Evolutionary conservation across 2,888 invertebrate genomes (phyloP).

Genomic region (Agapostemon virescens): DNA sequence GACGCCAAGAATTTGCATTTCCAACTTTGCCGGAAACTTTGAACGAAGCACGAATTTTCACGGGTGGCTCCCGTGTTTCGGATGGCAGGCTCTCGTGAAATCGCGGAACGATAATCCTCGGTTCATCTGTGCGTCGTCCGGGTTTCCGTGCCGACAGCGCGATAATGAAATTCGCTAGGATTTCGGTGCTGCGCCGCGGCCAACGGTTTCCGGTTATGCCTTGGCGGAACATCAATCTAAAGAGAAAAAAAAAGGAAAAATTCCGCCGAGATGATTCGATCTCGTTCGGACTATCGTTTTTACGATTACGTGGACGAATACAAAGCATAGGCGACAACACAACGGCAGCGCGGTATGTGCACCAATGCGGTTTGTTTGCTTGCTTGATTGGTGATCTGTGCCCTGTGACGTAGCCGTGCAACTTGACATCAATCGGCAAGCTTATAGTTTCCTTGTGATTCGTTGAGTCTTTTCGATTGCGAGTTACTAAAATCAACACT

Average conservation of each 20-base stretch:
- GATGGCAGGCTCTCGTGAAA: slow-evolving; percentile 10
- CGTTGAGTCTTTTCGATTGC: not conserved
- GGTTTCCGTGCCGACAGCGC: slow-evolving; percentile 7
- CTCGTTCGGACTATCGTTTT: not conserved
- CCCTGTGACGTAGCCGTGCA: not conserved
- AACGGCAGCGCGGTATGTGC: not conserved
- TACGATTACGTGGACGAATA: slow-evolving; percentile 9
- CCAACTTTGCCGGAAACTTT: slow-evolving; percentile 23
- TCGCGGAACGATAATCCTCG: slow-evolving; percentile 3
- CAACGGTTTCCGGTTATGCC: not conserved
- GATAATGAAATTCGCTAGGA: slow-evolving; percentile 20
- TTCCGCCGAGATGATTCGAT: not conserved
- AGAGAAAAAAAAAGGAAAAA: slow-evolving; percentile 17
- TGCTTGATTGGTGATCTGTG: not conserved
- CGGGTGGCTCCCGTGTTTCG: slow-evolving; percentile 3
- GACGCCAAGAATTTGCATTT: slow-evolving; percentile 34
- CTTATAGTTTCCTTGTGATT: not conserved
- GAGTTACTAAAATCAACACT: not conserved
- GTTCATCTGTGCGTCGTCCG: slow-evolving; percentile 10
- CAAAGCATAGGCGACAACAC: slow-evolving; percentile 35
- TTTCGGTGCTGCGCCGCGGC: slow-evolving; percentile 3
- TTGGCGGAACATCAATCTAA: slow-evolving; percentile 2
- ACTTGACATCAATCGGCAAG: not conserved
- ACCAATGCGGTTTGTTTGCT: not conserved
- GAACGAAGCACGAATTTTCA: slow-evolving; percentile 15